Percentiles rank a stretch among this genome's conserved stretches.
These are phyloP conservation scores for Dicranocentrus wangi DNA, from an alignment of 2,888 invertebrate species.

Conservation along the genomic window DNA sequence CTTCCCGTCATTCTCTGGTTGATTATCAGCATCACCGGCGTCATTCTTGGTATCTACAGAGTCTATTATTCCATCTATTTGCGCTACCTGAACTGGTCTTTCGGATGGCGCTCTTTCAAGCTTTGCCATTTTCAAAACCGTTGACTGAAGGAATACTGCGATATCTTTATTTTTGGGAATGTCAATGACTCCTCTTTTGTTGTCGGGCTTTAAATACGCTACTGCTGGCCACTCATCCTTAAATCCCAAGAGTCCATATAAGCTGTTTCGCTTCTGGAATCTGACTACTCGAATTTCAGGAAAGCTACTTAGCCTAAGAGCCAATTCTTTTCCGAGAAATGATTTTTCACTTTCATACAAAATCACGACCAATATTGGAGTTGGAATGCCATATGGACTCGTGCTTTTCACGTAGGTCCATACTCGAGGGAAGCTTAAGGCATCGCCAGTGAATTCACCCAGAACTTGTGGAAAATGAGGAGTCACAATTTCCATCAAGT, in stretches of 20 bases:
- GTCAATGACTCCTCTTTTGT: conserved; percentile 44
- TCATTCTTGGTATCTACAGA: too few relatives aligned
- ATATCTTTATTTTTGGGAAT: conserved; percentile 65
- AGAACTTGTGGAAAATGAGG: conserved; percentile 62
- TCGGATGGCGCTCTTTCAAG: not conserved
- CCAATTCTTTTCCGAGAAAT: conserved; percentile 80
- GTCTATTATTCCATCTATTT: not conserved
- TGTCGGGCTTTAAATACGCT: conserved; percentile 58
- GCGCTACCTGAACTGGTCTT: not conserved
- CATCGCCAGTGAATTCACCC: conserved; percentile 2
- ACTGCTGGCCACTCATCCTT: conserved; percentile 71
- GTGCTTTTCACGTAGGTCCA: conserved; percentile 76
- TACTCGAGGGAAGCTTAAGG: conserved; percentile 76
- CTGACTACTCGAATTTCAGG: conserved; percentile 60
- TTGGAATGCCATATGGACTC: not conserved
- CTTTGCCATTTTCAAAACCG: conserved; percentile 21
- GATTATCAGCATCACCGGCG: conserved; percentile 19
- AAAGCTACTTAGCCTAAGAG: conserved; percentile 75
- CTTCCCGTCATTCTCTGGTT: not conserved
- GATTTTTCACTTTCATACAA: conserved; percentile 80
- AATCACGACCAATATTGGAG: conserved; percentile 78
- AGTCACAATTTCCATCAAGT: conserved; percentile 62
- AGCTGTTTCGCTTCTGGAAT: conserved; percentile 62
- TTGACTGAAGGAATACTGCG: conserved; percentile 40
- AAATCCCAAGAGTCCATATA: conserved; percentile 59